A percentile compares a stretch with the other conserved stretches of the same genome.
Evolutionary conservation across 2,888 invertebrate species (phyloP).

Genomic region (Pammene fasciana): DNA sequence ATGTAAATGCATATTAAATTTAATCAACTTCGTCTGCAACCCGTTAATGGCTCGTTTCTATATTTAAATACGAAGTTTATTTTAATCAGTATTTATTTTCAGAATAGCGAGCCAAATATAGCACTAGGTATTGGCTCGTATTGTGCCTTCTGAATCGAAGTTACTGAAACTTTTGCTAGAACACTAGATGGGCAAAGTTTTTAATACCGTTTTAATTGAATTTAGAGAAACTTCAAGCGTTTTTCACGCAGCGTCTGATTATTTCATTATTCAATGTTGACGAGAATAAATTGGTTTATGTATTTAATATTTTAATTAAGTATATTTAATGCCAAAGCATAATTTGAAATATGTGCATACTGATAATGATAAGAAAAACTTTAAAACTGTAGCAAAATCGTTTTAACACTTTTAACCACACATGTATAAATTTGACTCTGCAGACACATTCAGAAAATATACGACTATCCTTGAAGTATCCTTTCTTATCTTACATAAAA

Average conservation of each 20-base stretch:
- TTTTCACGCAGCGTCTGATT: not conserved
- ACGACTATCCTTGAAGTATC: too few species aligned
- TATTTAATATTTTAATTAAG: too few species aligned
- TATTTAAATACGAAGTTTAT: not conserved
- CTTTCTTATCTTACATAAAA: too few species aligned
- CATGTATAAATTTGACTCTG: too few species aligned
- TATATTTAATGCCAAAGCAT: too few species aligned
- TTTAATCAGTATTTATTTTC: constrained; percentile 6
- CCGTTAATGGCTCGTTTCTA: not conserved
- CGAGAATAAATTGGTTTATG: not conserved
- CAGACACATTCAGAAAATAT: too few species aligned
- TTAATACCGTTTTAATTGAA: constrained; percentile 7
- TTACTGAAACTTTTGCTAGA: constrained; percentile 19
- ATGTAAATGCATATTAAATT: too few species aligned
- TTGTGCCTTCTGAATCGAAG: constrained; percentile 11
- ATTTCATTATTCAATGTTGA: not conserved
- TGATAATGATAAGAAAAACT: too few species aligned
- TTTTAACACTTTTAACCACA: too few species aligned
- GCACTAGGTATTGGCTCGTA: constrained; percentile 4
- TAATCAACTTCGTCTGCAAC: not conserved
- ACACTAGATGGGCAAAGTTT: constrained; percentile 10
- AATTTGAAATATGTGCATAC: too few species aligned
- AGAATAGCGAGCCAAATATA: constrained; percentile 12
- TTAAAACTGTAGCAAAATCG: too few species aligned
- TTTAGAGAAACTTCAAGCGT: constrained; percentile 11